These are phyloP conservation scores for Microtus richardsoni DNA, from an alignment of 2,113 vertebrate genomes.

Conservation along the genomic window DNA sequence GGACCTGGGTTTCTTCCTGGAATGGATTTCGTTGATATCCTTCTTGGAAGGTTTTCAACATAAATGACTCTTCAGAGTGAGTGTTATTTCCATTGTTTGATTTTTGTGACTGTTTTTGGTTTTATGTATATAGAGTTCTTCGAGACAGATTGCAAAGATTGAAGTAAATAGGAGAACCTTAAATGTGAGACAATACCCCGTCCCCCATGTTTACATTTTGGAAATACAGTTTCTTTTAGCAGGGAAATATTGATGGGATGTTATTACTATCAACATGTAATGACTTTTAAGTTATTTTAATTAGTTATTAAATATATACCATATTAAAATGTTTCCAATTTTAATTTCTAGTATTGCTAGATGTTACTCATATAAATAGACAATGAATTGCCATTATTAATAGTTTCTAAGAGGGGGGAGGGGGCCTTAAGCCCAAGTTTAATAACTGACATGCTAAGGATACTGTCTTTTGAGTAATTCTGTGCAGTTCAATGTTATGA, in stretches of 20 bases:
- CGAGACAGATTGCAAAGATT: not conserved
- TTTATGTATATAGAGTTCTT: not conserved
- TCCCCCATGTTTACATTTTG: not conserved
- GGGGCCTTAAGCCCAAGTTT: not conserved
- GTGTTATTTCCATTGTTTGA: not conserved
- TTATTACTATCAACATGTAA: not conserved
- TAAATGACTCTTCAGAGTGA: not conserved
- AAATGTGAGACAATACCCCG: not conserved
- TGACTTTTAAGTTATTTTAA: not conserved
- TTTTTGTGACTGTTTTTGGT: not conserved
- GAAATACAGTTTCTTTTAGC: not conserved
- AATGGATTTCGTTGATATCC: not conserved
- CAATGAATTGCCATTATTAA: not conserved
- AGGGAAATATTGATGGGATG: not conserved
- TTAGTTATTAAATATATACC: not conserved
- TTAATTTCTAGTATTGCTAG: conserved; percentile 18
- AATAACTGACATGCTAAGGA: not conserved
- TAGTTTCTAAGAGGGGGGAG: not conserved
- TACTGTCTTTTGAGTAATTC: not conserved
- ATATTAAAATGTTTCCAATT: not conserved
- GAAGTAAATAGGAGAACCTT: not conserved
- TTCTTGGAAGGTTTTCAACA: not conserved
- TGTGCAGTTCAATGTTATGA: not conserved
- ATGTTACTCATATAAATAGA: not conserved
- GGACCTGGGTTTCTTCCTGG: not conserved